Conservation (phyloP, 2,113 vertebrate genomes). For the Ciconia boyciana region DNA sequence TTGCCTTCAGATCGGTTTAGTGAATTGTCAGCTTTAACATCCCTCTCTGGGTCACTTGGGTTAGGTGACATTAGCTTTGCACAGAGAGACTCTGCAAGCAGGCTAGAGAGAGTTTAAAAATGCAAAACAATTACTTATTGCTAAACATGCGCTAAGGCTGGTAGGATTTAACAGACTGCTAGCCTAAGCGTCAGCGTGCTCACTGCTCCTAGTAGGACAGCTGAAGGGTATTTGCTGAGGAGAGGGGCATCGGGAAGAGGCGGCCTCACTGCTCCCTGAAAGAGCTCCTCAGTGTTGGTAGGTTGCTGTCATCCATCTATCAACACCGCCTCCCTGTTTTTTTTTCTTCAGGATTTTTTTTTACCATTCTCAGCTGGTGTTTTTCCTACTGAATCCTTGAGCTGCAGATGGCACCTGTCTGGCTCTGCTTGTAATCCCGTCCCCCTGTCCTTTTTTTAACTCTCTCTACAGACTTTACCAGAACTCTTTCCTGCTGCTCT, state of each 20-base stretch:
- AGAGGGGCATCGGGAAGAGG: neutral
- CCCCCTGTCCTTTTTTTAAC: neutral
- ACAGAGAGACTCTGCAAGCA: neutral
- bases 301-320: neutral
- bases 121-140: neutral
- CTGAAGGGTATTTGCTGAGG: neutral
- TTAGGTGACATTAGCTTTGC: neutral
- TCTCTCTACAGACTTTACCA: neutral
- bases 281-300: neutral
- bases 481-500: neutral
- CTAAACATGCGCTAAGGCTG: neutral
- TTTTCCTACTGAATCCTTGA: neutral
- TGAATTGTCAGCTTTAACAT: neutral
- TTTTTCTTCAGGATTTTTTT: neutral
- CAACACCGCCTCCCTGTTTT: neutral
- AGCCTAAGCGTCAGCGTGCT: neutral
- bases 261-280: neutral
- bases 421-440: neutral
- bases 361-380: neutral
- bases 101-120: neutral
- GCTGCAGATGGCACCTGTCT: neutral
- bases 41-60: neutral
- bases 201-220: neutral
- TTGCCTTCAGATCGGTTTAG: neutral
- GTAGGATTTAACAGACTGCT: neutral